A percentile compares a stretch with the other conserved stretches of the same genome.
Conservation (phyloP, 2,888 invertebrate genomes). For the Hypercompe scribonia region DNA sequence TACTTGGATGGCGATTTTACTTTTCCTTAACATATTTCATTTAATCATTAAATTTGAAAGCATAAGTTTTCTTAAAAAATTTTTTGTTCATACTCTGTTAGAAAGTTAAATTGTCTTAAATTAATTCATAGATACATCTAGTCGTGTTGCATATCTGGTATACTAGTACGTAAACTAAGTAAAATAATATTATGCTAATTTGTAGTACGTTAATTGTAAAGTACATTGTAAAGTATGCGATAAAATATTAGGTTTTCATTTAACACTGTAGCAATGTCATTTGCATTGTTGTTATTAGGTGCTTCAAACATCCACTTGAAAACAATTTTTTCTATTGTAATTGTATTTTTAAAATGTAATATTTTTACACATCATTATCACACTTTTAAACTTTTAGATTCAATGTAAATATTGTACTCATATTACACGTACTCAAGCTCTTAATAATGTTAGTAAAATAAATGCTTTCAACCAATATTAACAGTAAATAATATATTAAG, state of each 20-base stretch:
- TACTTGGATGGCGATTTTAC: background rate
- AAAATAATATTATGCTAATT: too few relatives aligned
- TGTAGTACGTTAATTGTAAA: background rate
- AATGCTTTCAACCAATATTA: conserved; percentile 9
- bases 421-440: background rate
- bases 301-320: too few relatives aligned
- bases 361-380: too few relatives aligned
- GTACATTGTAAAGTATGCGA: too few relatives aligned
- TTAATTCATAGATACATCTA: background rate
- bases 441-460: conserved; percentile 1
- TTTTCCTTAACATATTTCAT: background rate
- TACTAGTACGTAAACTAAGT: too few relatives aligned
- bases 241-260: too few relatives aligned
- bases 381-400: background rate
- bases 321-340: too few relatives aligned
- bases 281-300: too few relatives aligned
- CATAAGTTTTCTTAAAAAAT: background rate
- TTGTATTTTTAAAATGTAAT: too few relatives aligned
- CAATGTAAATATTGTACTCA: background rate
- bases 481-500: conserved; percentile 19
- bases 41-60: background rate
- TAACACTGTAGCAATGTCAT: too few relatives aligned
- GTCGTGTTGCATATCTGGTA: background rate
- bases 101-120: background rate
- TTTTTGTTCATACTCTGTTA: background rate